Percentiles rank a stretch among this genome's conserved stretches.
These are phyloP conservation scores for Serripes groenlandicus DNA, from an alignment of 2,888 invertebrate species.

Conservation along the genomic window DNA sequence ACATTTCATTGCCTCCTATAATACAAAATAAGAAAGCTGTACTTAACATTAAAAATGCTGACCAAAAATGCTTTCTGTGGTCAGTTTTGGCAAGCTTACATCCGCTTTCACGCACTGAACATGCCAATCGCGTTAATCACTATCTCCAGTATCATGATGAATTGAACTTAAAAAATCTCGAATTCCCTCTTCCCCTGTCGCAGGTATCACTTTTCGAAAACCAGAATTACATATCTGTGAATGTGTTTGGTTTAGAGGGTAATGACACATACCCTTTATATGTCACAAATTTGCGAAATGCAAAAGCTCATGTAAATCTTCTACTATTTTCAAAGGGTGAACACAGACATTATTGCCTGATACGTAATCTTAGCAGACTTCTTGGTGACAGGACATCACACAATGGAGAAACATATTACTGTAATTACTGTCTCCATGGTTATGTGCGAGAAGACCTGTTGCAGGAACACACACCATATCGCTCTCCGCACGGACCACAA, in stretches of 20 bases:
- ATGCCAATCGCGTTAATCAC: conserved; percentile 6
- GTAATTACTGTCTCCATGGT: conserved; percentile 22
- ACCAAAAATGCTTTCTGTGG: conserved; percentile 48
- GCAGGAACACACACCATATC: background rate
- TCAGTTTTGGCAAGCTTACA: conserved; percentile 25
- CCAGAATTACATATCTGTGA: background rate
- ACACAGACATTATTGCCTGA: conserved; percentile 29
- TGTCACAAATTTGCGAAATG: background rate
- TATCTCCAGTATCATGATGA: conserved; percentile 14
- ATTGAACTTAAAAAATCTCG: conserved; percentile 12
- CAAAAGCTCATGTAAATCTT: conserved; percentile 6
- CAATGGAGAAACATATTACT: background rate
- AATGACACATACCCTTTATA: background rate
- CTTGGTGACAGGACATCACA: conserved; percentile 9
- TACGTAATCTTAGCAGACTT: conserved; percentile 17
- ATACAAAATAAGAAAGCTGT: conserved; percentile 9
- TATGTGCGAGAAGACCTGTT: conserved; percentile 4
- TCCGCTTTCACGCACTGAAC: background rate
- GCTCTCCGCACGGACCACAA: conserved; percentile 17
- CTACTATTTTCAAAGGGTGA: background rate
- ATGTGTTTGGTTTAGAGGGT: conserved; percentile 8
- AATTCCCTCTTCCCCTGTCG: conserved; percentile 10
- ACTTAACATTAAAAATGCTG: conserved; percentile 38
- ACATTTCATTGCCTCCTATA: conserved; percentile 34
- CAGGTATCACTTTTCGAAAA: conserved; percentile 14